Percentiles rank a stretch among this genome's conserved stretches.
Conservation (phyloP, 53 echinoderm and acorn worm species). For the Zoroaster sp. region DNA sequence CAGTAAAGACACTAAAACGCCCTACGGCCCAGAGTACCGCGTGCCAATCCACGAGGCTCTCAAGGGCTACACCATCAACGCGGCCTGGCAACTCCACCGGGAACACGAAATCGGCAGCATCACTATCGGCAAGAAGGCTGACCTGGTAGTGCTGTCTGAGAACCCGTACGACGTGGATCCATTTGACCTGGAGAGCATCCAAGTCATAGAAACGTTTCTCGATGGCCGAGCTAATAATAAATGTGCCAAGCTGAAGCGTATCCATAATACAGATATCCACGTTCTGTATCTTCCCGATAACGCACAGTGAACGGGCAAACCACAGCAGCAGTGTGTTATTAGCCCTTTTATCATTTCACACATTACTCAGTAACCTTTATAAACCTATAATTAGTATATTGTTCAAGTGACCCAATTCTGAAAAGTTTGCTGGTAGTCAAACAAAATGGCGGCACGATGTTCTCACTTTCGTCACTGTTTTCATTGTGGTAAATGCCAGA, state of each 20-base stretch:
- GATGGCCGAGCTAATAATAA: conserved; percentile 49
- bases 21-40: conserved; percentile 39
- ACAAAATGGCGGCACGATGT: too few relatives aligned
- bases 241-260: conserved; percentile 24
- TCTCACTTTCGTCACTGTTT: too few relatives aligned
- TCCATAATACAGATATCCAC: not conserved
- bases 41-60: conserved; percentile 29
- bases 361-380: too few relatives aligned
- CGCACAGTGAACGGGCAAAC: too few relatives aligned
- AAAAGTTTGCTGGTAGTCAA: too few relatives aligned
- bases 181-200: conserved; percentile 30
- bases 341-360: too few relatives aligned
- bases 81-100: conserved; percentile 50
- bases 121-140: conserved; percentile 32
- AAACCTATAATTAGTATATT: too few relatives aligned
- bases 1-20: conserved; percentile 16
- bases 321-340: too few relatives aligned
- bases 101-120: conserved; percentile 12
- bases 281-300: not conserved
- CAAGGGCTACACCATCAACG: conserved; percentile 34
- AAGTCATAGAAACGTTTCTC: conserved; percentile 52
- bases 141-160: conserved; percentile 38
- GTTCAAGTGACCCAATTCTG: too few relatives aligned
- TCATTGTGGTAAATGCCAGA: too few relatives aligned
- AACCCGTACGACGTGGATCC: conserved; percentile 34